These are phyloP conservation scores for Atta texana DNA, from an alignment of 1,140 invertebrate genomes.

Conservation along the genomic window DNA sequence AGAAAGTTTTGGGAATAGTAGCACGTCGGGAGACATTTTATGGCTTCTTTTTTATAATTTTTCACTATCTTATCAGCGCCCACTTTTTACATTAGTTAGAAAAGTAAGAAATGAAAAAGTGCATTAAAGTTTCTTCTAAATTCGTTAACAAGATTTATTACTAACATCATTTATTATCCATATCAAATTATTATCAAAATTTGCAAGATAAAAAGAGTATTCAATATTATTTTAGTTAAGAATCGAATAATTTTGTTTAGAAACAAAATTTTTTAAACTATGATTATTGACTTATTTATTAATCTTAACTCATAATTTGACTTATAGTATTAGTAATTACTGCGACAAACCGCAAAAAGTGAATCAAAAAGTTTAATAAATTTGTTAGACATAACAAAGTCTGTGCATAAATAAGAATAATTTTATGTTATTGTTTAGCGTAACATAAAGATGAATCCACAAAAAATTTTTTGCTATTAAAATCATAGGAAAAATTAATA, in stretches of 20 bases:
- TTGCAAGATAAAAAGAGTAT: constrained; percentile 10
- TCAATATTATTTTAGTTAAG: not conserved
- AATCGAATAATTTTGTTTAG: not conserved
- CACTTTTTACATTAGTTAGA: constrained; percentile 7
- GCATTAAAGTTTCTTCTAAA: not conserved
- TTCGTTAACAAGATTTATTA: constrained; percentile 25
- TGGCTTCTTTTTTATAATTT: constrained; percentile 23
- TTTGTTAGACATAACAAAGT: not conserved
- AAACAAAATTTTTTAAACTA: not conserved
- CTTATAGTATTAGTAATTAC: not conserved
- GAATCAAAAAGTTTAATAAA: not conserved
- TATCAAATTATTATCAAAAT: constrained; percentile 7
- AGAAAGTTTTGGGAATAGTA: constrained; percentile 1
- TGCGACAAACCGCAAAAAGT: not conserved
- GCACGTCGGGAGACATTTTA: not conserved
- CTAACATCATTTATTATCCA: not conserved
- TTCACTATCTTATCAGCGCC: not conserved
- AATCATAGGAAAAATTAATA: not conserved
- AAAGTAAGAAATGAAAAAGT: not conserved
- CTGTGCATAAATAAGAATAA: not conserved
- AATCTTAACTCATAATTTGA: not conserved
- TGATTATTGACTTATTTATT: not conserved
- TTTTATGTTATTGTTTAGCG: not conserved
- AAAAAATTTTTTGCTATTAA: not conserved
- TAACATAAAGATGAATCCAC: not conserved